Base-by-base conservation (phyloP, 2,797 vertebrate genomes). In the Sarcoramphus papa region DNA sequence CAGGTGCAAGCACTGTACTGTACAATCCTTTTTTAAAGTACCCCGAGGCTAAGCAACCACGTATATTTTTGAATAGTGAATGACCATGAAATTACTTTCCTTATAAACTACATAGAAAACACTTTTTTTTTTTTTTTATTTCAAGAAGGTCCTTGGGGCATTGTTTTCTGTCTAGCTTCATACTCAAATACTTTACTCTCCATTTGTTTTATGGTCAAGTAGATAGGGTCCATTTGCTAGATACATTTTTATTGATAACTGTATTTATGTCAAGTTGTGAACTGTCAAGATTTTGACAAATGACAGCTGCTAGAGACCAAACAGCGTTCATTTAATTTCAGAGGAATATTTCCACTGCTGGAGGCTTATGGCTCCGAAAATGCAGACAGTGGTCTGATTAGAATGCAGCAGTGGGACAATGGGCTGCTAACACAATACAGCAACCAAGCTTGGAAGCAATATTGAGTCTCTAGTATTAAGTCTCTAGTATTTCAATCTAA, bases 331-430 rank as follows among this genome's bases (percentile, higher is more conserved):
- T 92, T 93, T 91, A 74, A 94, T 95, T 97, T 94, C 79, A 91
- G 68, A 84, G 50, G 64, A 95, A 67, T 94, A 93, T 73, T 94
- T 94, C 81, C 92, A 75, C 78, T 95, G 94, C 81, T 95, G 92
- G 93, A 97, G 72, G 86, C 91, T 95, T 92, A 85, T 80, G 45
- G 91, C 40, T 94, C 50, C 0, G 2, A 94, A 96, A 94, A 96
- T 92, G 72, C 64, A 95, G 88, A 89, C 92, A 95, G 95, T 95
- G 88, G 75, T 94, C 91, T 95, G 89, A 92, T 94, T 92, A 95
- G 94, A 89, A 92, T 70, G 75, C 41, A 85, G 93, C 56, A 85
- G 65, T n/a, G 68, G 74, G 80, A 95, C 76, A 91, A 92, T 41
- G 45, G 81, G 30, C 69, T 94, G 62, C 75, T 93, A 95, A 96